phyloP scores from a whole-genome alignment of 2,797 vertebrate species.

The Melanotaenia parkinsoni region DNA sequence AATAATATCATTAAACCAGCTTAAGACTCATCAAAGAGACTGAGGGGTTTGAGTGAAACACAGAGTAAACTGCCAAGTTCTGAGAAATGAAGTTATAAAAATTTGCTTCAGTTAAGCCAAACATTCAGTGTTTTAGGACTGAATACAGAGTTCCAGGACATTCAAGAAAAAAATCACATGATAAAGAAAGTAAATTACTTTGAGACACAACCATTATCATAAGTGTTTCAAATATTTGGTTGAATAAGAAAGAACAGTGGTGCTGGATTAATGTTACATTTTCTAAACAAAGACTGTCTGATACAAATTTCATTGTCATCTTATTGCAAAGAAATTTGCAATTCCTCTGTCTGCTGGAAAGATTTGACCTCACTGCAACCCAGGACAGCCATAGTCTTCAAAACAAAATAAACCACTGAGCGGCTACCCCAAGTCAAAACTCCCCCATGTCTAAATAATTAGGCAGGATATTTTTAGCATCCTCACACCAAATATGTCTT shows the following conservation, averaged over 20 bases:
- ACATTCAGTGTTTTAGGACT: conserved; percentile 19
- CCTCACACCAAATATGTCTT: conserved; percentile 40
- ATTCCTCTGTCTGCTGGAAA: conserved; percentile 58
- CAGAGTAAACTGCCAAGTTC: not conserved
- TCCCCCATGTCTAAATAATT: conserved; percentile 47
- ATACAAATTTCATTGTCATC: conserved; percentile 12
- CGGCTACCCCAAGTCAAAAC: conserved; percentile 24
- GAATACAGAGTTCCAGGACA: not conserved
- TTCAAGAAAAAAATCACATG: not conserved
- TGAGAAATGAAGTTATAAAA: not conserved
- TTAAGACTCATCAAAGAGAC: conserved; percentile 16
- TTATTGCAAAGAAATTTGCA: conserved; percentile 4
- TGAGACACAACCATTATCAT: not conserved
- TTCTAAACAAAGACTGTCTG: conserved; percentile 9
- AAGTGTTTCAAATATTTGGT: not conserved
- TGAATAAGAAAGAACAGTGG: not conserved
- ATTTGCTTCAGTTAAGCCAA: conserved; percentile 2
- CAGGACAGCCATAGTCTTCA: conserved; percentile 17
- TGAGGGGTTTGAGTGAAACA: not conserved
- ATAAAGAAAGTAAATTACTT: not conserved
- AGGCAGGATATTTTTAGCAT: conserved; percentile 50
- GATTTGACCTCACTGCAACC: conserved; percentile 44
- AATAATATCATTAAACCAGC: conserved; percentile 23
- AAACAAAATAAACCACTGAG: conserved; percentile 41
- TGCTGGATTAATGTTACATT: not conserved